phyloP scores from a whole-genome alignment of 2,797 vertebrate species.

The Danio tinwini region DNA sequence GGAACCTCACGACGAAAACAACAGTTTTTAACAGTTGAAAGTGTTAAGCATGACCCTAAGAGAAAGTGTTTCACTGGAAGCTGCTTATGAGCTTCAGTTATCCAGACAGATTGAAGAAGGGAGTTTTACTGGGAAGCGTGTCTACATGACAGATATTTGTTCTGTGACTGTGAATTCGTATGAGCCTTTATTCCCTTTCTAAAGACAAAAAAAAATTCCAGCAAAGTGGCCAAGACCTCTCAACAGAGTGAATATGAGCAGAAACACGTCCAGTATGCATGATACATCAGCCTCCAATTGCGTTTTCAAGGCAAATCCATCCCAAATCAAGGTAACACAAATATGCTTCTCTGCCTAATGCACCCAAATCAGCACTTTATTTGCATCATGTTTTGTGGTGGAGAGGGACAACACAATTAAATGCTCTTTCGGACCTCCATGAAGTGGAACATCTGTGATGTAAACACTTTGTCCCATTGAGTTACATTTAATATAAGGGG shows the following conservation, averaged over 20 bases:
- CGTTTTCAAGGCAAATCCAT: slow-evolving; percentile 60
- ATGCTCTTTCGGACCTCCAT: slow-evolving; percentile 69
- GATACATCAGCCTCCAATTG: slow-evolving; percentile 64
- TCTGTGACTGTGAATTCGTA: slow-evolving; percentile 37
- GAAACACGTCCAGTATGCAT: slow-evolving; percentile 66
- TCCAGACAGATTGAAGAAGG: not conserved
- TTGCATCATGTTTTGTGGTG: slow-evolving; percentile 60
- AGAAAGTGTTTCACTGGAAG: not conserved
- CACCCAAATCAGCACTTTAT: slow-evolving; percentile 20
- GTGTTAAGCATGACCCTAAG: not conserved
- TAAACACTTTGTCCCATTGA: slow-evolving; percentile 64
- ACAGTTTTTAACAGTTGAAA: too few relatives aligned
- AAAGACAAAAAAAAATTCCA: slow-evolving; percentile 64
- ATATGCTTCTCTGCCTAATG: slow-evolving; percentile 57
- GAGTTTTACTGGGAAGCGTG: not conserved
- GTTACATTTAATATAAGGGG: slow-evolving; percentile 56
- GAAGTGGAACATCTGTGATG: too few relatives aligned
- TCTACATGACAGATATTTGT: slow-evolving; percentile 6
- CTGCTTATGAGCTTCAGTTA: not conserved
- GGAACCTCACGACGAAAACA: too few relatives aligned
- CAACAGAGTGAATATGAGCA: slow-evolving; percentile 53
- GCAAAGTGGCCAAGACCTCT: slow-evolving; percentile 50
- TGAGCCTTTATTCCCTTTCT: slow-evolving; percentile 63
- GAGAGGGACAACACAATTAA: slow-evolving; percentile 67
- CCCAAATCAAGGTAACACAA: slow-evolving; percentile 68